Percentiles rank a stretch among this genome's conserved stretches.
These are phyloP conservation scores for Drosophila takahashii DNA, from an alignment of 1,140 invertebrate species.

Conservation along the genomic window DNA sequence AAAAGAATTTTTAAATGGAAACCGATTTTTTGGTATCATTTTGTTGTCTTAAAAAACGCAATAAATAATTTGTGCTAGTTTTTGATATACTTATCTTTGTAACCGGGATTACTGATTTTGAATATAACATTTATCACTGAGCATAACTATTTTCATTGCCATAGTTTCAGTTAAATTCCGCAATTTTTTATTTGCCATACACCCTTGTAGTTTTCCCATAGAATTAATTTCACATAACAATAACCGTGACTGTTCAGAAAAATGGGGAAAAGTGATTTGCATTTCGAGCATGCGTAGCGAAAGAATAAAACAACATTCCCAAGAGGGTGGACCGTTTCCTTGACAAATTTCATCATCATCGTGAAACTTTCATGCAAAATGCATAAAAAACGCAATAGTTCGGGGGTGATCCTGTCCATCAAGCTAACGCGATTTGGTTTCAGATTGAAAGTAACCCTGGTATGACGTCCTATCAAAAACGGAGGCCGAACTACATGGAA, in stretches of 20 bases:
- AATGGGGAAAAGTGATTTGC: slow-evolving; percentile 44
- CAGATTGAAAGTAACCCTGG: slow-evolving; percentile 40
- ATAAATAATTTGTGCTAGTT: too few species aligned
- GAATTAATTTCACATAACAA: slow-evolving; percentile 29
- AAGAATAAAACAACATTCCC: slow-evolving; percentile 28
- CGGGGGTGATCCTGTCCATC: slow-evolving; percentile 30
- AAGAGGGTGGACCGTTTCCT: slow-evolving; percentile 9
- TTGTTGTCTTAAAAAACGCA: too few species aligned
- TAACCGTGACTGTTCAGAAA: slow-evolving; percentile 34
- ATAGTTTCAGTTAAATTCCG: too few species aligned
- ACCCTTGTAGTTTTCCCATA: slow-evolving; percentile 15
- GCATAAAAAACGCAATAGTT: slow-evolving; percentile 32
- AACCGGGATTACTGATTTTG: too few species aligned
- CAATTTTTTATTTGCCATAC: not conserved
- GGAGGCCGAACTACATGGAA: not conserved
- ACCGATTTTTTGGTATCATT: too few species aligned
- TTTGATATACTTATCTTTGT: not conserved
- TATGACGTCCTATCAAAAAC: slow-evolving; percentile 62
- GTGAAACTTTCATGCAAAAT: slow-evolving; percentile 65
- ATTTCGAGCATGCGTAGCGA: slow-evolving; percentile 44
- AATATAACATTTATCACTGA: too few species aligned
- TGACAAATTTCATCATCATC: slow-evolving; percentile 33
- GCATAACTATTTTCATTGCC: too few species aligned
- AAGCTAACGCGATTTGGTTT: slow-evolving; percentile 48
- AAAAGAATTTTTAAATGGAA: not conserved